A percentile compares a stretch with the other conserved stretches of the same genome.
Conservation (phyloP, 2,888 invertebrate genomes). For the Stramonita haemastoma region DNA sequence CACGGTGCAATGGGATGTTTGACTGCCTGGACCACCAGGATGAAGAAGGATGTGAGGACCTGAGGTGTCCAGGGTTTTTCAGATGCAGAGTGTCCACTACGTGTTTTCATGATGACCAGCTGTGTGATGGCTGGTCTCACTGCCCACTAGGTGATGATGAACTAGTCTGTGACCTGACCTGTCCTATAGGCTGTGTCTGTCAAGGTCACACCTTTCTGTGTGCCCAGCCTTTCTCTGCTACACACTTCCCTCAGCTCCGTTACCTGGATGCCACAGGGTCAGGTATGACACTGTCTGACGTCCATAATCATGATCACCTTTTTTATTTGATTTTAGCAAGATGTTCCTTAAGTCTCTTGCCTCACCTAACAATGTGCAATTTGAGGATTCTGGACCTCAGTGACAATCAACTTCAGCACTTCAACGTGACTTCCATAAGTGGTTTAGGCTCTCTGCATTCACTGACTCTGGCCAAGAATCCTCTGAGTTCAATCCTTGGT, state of each 20-base stretch:
- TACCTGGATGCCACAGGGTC: neutral
- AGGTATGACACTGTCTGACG: neutral
- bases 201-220: neutral
- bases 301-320: neutral
- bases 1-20: constrained; percentile 7
- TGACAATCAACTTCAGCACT: neutral
- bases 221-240: neutral
- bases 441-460: neutral
- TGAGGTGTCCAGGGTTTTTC: constrained; percentile 3
- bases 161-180: neutral
- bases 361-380: neutral
- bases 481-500: neutral
- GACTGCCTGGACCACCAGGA: constrained; percentile 6
- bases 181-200: neutral
- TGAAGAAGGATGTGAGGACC: neutral
- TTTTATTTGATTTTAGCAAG: neutral
- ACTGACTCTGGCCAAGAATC: neutral
- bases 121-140: constrained; percentile 27
- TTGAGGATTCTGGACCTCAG: neutral
- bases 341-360: neutral
- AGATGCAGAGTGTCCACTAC: neutral
- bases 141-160: neutral
- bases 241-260: neutral
- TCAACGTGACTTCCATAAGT: neutral
- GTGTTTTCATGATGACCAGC: neutral